A percentile compares a stretch with the other conserved stretches of the same genome.
Conservation (phyloP, 2,113 vertebrate genomes). For the Pluvialis apricaria region DNA sequence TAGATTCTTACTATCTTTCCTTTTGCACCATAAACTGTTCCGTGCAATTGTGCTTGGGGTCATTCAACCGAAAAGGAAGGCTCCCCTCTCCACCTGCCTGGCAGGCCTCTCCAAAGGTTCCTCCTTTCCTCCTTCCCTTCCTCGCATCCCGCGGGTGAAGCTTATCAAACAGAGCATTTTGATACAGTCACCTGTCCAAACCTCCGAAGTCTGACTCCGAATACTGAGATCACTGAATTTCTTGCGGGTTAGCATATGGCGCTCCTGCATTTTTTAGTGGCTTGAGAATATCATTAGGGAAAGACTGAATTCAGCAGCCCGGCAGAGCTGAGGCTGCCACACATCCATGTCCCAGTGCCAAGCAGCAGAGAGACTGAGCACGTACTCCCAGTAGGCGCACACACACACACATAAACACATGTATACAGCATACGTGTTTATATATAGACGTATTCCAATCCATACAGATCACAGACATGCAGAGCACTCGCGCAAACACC, state of each 20-base stretch:
- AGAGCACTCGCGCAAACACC: not conserved
- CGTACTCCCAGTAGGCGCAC: not conserved
- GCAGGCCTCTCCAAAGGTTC: not conserved
- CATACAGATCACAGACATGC: not conserved
- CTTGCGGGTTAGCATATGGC: not conserved
- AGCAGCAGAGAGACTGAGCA: rapidly evolving
- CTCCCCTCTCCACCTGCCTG: constrained; percentile 1
- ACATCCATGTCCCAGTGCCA: not conserved
- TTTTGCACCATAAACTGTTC: constrained; percentile 16
- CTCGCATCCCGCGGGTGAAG: not conserved
- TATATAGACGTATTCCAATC: too few relatives aligned
- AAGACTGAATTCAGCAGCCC: rapidly evolving
- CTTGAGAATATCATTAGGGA: not conserved
- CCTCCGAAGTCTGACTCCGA: not conserved
- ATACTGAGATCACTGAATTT: not conserved
- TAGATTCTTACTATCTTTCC: constrained; percentile 28
- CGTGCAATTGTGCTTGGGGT: not conserved
- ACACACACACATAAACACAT: not conserved
- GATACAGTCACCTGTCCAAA: not conserved
- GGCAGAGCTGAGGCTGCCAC: not conserved
- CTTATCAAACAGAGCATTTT: not conserved
- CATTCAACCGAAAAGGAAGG: constrained; percentile 1
- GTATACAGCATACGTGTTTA: not conserved
- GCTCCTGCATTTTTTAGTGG: not conserved
- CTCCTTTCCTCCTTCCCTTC: not conserved